Conservation (phyloP, 2,113 vertebrate species). For the Megaptera novaeangliae region DNA sequence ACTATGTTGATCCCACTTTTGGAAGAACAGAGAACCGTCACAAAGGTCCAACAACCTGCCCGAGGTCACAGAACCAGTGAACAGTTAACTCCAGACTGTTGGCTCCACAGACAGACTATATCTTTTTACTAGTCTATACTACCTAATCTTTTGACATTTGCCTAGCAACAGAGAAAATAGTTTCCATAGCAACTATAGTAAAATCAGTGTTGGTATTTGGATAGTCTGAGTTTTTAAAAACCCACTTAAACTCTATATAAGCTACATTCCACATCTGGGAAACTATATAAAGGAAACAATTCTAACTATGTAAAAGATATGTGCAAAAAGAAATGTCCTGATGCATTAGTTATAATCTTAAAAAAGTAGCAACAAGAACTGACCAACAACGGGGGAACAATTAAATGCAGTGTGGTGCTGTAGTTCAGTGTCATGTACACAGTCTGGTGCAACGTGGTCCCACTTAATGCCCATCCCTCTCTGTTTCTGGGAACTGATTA, state of each 20-base stretch:
- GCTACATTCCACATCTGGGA: conserved; percentile 32
- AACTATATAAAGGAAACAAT: conserved; percentile 10
- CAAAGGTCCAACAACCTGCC: neutral
- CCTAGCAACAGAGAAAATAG: conserved; percentile 61
- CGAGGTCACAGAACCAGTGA: neutral
- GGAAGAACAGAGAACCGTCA: neutral
- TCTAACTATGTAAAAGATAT: neutral
- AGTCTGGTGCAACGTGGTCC: neutral
- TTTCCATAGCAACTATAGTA: conserved; percentile 54
- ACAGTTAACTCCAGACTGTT: neutral
- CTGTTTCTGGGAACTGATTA: neutral
- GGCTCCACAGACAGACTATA: neutral
- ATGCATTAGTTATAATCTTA: neutral
- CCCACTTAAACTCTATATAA: neutral
- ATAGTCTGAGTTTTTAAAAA: conserved; percentile 32
- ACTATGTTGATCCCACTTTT: neutral
- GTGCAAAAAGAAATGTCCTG: neutral
- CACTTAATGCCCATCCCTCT: neutral
- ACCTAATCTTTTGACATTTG: conserved; percentile 19
- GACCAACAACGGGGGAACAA: neutral
- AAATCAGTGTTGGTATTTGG: conserved; percentile 49
- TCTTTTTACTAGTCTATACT: neutral
- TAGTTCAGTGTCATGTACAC: rapidly evolving
- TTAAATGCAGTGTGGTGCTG: neutral
- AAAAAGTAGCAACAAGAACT: neutral